A percentile compares a stretch with the other conserved stretches of the same genome.
These are phyloP conservation scores for Ptychadena robeensis DNA, from an alignment of 2,797 vertebrate species.

Conservation along the genomic window DNA sequence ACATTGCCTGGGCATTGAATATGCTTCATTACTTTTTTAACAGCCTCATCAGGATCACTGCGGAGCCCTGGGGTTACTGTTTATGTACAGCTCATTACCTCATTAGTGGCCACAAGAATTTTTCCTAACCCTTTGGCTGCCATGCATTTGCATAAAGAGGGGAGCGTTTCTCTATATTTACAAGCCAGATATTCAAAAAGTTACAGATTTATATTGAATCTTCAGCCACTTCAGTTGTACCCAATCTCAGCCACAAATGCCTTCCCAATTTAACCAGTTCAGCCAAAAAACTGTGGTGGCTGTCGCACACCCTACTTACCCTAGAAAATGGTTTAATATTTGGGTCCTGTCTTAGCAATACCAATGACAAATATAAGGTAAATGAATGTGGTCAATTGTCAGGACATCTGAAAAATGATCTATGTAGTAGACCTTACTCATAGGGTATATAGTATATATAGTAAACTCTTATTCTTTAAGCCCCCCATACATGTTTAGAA, in stretches of 20 bases:
- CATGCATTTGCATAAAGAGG: background rate
- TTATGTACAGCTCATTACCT: slow-evolving; percentile 20
- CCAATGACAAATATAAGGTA: too few relatives aligned
- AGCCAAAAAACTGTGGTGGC: too few relatives aligned
- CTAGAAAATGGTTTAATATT: too few relatives aligned
- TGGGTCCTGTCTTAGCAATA: too few relatives aligned
- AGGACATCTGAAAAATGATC: too few relatives aligned
- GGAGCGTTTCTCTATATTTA: background rate
- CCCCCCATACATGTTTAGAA: too few relatives aligned
- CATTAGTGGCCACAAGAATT: slow-evolving; percentile 17
- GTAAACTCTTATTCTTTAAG: too few relatives aligned
- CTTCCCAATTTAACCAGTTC: background rate
- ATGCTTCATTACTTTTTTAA: slow-evolving; percentile 34
- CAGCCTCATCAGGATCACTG: background rate
- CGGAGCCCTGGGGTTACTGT: slow-evolving; percentile 3
- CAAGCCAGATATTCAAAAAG: background rate
- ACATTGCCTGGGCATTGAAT: slow-evolving; percentile 20
- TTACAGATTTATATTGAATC: background rate
- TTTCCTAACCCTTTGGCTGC: slow-evolving; percentile 10
- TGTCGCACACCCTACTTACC: too few relatives aligned
- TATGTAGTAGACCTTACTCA: too few relatives aligned
- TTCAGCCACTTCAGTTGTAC: background rate
- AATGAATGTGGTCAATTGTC: too few relatives aligned
- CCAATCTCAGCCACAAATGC: background rate
- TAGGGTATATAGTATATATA: too few relatives aligned